phyloP scores from a whole-genome alignment of 2,113 vertebrate species.

The Nyctibius bracteatus region DNA sequence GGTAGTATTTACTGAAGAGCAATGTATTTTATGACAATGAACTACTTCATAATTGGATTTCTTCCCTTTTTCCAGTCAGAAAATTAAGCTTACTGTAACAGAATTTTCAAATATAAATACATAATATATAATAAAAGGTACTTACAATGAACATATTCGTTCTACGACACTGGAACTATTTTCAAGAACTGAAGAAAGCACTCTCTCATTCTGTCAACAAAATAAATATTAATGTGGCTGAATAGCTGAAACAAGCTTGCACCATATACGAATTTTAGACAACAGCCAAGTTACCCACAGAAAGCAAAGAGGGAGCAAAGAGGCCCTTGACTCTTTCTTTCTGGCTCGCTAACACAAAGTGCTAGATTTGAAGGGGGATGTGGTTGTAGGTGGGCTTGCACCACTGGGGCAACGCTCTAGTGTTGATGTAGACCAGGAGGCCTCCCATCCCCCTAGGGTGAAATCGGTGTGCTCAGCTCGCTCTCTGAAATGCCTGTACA shows the following conservation, averaged over 20 bases:
- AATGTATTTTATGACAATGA: neutral
- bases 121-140: neutral
- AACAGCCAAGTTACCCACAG: neutral
- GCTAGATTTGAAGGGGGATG: too few species aligned
- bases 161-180: neutral
- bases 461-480: too few species aligned
- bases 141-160: constrained; percentile 47
- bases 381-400: too few species aligned
- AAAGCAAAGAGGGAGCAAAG: neutral
- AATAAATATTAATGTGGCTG: neutral
- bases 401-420: too few species aligned
- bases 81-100: neutral
- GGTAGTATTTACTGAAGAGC: neutral
- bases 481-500: too few species aligned
- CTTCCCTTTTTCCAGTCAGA: neutral
- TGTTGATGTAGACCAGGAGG: too few species aligned
- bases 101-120: neutral
- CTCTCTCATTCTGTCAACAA: constrained; percentile 49
- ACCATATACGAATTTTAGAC: neutral
- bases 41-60: neutral
- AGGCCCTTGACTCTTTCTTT: neutral
- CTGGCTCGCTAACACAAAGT: neutral
- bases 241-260: neutral
- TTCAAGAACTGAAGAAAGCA: neutral
- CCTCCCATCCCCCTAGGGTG: too few species aligned